Evolutionary conservation across 2,113 vertebrate genomes (phyloP).

Genomic region (Jacana jacana): DNA sequence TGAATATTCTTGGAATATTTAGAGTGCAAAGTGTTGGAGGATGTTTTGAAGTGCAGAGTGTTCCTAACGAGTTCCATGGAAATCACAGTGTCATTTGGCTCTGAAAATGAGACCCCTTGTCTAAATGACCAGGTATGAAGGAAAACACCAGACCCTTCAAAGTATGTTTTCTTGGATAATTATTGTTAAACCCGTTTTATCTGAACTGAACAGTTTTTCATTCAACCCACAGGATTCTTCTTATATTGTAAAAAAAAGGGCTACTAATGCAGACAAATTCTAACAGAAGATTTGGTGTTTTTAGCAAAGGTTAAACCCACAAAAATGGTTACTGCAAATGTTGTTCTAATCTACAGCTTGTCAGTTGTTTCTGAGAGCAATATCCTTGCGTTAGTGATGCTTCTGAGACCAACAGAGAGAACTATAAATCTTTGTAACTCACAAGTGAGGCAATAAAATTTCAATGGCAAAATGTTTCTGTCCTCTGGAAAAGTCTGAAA

Average conservation of each 20-base stretch:
- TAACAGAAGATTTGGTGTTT: background rate
- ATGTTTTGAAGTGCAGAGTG: background rate
- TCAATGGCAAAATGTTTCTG: background rate
- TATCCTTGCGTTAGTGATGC: background rate
- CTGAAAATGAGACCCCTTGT: background rate
- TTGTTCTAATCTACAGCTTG: background rate
- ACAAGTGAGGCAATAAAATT: background rate
- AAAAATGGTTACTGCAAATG: background rate
- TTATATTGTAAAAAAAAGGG: background rate
- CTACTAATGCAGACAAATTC: background rate
- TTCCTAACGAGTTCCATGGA: background rate
- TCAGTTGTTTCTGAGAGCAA: background rate
- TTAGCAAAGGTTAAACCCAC: background rate
- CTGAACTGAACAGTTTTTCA: background rate
- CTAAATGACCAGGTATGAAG: background rate
- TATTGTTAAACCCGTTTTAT: background rate
- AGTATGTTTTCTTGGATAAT: background rate
- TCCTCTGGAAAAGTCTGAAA: background rate
- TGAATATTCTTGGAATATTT: background rate
- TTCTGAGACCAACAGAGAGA: background rate
- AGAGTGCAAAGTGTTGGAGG: background rate
- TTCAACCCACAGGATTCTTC: background rate
- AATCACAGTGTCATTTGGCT: fast-evolving
- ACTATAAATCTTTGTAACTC: background rate
- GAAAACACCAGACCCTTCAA: fast-evolving